Percentiles rank a stretch among this genome's conserved stretches.
These are phyloP conservation scores for Zosterops pallidus DNA, from an alignment of 2,113 vertebrate species.

Conservation along the genomic window DNA sequence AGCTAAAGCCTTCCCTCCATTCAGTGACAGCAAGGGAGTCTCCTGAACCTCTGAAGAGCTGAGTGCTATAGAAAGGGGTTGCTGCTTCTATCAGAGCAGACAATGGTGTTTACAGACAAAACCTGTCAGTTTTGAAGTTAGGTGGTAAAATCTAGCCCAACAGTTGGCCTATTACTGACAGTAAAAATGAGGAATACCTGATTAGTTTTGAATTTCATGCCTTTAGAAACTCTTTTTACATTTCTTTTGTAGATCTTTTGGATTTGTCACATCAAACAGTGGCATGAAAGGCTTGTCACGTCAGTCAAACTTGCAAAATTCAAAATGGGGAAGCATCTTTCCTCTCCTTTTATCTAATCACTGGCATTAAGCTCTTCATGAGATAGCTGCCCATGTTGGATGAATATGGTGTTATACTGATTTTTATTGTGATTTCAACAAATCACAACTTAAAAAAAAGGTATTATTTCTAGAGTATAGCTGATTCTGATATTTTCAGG, in stretches of 20 bases:
- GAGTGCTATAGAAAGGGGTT: not conserved
- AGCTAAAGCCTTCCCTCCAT: not conserved
- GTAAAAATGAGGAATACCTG: not conserved
- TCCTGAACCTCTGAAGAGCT: not conserved
- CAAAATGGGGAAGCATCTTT: conserved; percentile 23
- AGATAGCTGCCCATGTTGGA: not conserved
- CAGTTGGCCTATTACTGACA: not conserved
- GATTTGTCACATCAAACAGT: not conserved
- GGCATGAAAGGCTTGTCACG: not conserved
- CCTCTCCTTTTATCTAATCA: not conserved
- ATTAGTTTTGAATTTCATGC: not conserved
- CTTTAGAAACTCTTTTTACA: not conserved
- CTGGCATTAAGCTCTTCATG: not conserved
- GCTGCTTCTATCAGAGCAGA: not conserved
- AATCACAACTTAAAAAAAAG: not conserved
- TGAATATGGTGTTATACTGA: not conserved
- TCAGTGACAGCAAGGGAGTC: not conserved
- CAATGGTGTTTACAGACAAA: not conserved
- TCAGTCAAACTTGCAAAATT: not conserved
- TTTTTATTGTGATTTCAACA: not conserved
- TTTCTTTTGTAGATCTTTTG: not conserved
- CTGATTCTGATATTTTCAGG: not conserved
- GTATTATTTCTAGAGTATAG: not conserved
- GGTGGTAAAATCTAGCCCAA: not conserved
- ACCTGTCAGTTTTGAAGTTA: not conserved